Conservation (phyloP, 2,888 invertebrate species). For the Cataglyphis altisquamis region DNA sequence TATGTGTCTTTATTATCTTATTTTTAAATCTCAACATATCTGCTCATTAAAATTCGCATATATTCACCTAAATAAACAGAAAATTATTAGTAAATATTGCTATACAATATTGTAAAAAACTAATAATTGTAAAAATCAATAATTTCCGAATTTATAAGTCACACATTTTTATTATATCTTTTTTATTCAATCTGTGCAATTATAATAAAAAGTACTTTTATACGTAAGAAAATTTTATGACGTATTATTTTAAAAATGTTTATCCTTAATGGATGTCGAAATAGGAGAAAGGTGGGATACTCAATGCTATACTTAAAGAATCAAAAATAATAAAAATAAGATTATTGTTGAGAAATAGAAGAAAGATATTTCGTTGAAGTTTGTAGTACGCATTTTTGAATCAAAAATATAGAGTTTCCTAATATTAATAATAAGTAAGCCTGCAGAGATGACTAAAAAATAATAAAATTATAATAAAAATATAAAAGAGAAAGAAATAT, state of each 20-base stretch:
- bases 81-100: neutral
- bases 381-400: neutral
- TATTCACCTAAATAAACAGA: neutral
- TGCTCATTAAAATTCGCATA: neutral
- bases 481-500: neutral
- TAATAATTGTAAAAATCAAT: neutral
- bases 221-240: neutral
- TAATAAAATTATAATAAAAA: conserved; percentile 2
- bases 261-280: neutral
- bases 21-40: neutral
- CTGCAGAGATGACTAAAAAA: neutral
- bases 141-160: neutral
- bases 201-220: neutral
- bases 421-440: neutral
- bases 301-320: neutral
- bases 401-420: neutral
- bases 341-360: neutral
- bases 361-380: neutral
- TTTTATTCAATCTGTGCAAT: neutral
- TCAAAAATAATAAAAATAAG: neutral
- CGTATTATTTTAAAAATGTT: neutral
- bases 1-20: too few relatives aligned
- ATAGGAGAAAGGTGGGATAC: neutral
- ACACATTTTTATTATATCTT: neutral
- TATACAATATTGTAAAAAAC: too few relatives aligned